Evolutionary conservation across 2,888 invertebrate genomes (phyloP), one percentile per base, ranked within the genome.

Genomic region (Polietes domitor): DNA sequence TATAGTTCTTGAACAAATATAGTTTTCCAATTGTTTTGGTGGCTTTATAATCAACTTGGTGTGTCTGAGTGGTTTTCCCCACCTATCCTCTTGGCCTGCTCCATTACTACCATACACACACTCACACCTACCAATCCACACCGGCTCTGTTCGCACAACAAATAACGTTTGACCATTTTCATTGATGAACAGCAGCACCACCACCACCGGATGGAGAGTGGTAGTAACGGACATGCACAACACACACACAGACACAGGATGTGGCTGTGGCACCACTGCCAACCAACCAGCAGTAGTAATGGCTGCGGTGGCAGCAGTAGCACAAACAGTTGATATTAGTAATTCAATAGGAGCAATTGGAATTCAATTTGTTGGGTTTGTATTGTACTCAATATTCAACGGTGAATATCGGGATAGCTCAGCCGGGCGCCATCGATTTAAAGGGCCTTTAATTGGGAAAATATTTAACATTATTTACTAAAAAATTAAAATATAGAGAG

Each of bases 291-390:
- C 63, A 61, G 15, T 21, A 15, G 55, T 21, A 55, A 19, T 55
- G 21, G 28, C n/a, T 24, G 76, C 72, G 12, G 1, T 53, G 70
- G 50, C 63, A 26, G 15, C 37, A 47, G 65, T 58, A 55, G 50
- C 68, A 73, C 43, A 63, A 77, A 70, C 58, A 55, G 79, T 78
- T 63, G 72, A 37, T 73, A 73, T 84, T 78, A 68, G 78, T 80
- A 76, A 79, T 84, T 81, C 76, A 81, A 78, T 81, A 84, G 76
- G 68, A 84, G 76, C 84, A 81, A 84, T 84, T 84, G 76, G 73
- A 81, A 81, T 81, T 81, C 80, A 81, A 84, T 84, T 84, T 80
- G 80, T 80, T 77, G 78, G 75, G 43, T 68, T 41, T 15, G 43
- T 41, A 80, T 78, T 84, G 43, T 72, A 61, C 28, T 63, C 26